Conservation (phyloP, 92 coral and sea anemone species). For the Porites divaricata region DNA sequence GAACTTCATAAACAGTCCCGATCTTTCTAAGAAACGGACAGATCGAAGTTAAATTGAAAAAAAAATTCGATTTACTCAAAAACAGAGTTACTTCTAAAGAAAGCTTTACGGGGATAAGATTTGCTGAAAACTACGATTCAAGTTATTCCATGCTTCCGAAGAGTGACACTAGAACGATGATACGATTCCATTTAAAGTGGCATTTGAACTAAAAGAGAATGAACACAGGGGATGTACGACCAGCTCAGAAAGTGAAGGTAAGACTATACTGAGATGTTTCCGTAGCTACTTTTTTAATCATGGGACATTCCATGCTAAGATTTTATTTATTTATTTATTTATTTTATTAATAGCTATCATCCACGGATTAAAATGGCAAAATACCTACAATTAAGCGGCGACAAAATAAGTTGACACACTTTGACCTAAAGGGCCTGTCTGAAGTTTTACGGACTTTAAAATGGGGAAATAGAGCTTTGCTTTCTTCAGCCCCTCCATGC, state of each 20-base stretch:
- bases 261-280: no score
- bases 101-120: slow-evolving; percentile 62
- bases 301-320: no score
- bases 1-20: slow-evolving; percentile 44
- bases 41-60: slow-evolving; percentile 23
- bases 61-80: slow-evolving; percentile 34
- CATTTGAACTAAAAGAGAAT: slow-evolving; percentile 77
- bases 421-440: no score
- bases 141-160: slow-evolving; percentile 38
- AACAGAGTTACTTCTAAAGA: slow-evolving; percentile 56
- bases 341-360: no score
- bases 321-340: no score
- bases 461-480: no score
- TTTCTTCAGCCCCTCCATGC: no score
- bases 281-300: no score
- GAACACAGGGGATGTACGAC: slow-evolving; percentile 11
- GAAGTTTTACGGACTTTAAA: no score
- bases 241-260: slow-evolving; percentile 4
- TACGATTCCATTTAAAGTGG: slow-evolving; percentile 72
- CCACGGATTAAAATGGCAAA: no score
- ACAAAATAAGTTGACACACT: no score
- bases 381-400: no score
- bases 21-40: slow-evolving; percentile 29
- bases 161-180: slow-evolving; percentile 9
- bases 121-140: slow-evolving; percentile 53